Conservation (phyloP, 1,140 invertebrate species). For the Batillaria attramentaria region DNA sequence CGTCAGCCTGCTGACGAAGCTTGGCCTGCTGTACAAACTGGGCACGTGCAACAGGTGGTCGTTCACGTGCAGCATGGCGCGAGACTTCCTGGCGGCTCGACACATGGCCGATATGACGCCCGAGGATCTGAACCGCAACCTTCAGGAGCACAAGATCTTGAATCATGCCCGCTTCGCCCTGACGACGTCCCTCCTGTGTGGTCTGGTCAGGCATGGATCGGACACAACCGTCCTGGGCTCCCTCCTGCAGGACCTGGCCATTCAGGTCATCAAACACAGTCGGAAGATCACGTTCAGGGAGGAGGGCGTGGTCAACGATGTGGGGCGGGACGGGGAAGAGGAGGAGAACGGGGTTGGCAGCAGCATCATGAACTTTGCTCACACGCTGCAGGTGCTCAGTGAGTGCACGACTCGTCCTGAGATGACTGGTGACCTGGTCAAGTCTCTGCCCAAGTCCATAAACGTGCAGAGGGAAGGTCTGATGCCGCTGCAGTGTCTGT, state of each 20-base stretch:
- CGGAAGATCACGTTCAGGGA: constrained; percentile 18
- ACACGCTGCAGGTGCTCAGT: constrained; percentile 49
- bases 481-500: constrained; percentile 38
- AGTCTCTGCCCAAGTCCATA: constrained; percentile 12
- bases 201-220: constrained; percentile 46
- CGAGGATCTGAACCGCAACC: constrained; percentile 43
- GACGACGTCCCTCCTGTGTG: constrained; percentile 52
- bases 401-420: constrained; percentile 44
- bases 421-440: background rate
- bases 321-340: background rate
- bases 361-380: constrained; percentile 47
- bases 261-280: constrained; percentile 25
- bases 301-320: background rate
- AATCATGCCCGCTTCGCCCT: constrained; percentile 49
- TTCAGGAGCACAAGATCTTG: constrained; percentile 53
- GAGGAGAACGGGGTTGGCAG: constrained; percentile 27
- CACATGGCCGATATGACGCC: constrained; percentile 50
- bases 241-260: constrained; percentile 51
- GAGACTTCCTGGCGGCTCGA: constrained; percentile 56
- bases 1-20: constrained; percentile 43
- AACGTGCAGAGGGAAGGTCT: constrained; percentile 49
- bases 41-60: constrained; percentile 38
- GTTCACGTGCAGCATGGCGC: constrained; percentile 48
- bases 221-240: constrained; percentile 40
- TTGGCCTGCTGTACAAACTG: constrained; percentile 48